Evolutionary conservation across 2,113 vertebrate species (phyloP).

Genomic region (Baryphthengus martii): DNA sequence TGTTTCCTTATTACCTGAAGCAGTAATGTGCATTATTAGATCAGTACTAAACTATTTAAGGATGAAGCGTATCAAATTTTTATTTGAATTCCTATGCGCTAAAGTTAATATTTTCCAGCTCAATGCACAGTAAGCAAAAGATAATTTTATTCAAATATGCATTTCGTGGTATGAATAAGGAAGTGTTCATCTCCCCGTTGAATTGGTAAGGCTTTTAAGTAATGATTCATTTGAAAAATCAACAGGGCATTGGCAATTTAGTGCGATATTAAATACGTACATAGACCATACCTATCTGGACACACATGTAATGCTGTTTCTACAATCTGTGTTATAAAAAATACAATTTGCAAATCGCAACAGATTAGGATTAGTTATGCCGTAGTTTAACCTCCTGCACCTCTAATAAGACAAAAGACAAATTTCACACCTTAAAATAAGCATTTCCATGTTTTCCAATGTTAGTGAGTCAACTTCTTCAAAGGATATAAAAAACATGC

Average conservation of each 20-base stretch:
- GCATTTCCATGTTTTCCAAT: neutral
- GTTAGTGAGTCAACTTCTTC: neutral
- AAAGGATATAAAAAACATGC: neutral
- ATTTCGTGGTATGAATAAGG: conserved; percentile 35
- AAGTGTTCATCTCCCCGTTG: conserved; percentile 43
- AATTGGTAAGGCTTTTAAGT: conserved; percentile 50
- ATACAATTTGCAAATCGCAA: neutral
- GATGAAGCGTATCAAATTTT: neutral
- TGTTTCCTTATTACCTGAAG: conserved; percentile 30
- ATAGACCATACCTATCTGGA: neutral
- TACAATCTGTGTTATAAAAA: neutral
- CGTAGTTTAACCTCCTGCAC: neutral
- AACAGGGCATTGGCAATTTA: conserved; percentile 23
- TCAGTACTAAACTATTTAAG: neutral
- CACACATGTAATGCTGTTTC: neutral
- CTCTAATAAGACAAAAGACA: neutral
- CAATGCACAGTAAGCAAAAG: conserved; percentile 37
- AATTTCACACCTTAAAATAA: neutral
- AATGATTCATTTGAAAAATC: conserved; percentile 30
- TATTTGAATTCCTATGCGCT: conserved; percentile 11
- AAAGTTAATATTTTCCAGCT: conserved; percentile 39
- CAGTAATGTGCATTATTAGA: conserved; percentile 14
- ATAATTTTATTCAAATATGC: conserved; percentile 59
- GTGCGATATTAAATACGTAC: neutral
- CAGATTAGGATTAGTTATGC: neutral